phyloP scores from a whole-genome alignment of 2,888 invertebrate genomes.

The Abscondita cerata region DNA sequence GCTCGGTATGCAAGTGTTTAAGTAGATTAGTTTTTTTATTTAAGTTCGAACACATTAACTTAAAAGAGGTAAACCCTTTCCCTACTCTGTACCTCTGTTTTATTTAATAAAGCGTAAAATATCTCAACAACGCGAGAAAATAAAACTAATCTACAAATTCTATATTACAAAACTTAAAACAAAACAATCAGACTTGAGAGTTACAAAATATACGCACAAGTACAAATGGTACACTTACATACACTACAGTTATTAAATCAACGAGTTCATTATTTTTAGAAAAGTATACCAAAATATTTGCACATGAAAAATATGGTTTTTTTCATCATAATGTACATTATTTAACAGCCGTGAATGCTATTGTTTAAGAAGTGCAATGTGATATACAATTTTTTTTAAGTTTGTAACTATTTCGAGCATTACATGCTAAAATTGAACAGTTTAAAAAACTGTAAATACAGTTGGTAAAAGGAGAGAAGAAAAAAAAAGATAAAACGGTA shows the following conservation, averaged over 20 bases:
- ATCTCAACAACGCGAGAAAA: too few species aligned
- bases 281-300: conserved; percentile 57
- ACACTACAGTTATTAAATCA: conserved; percentile 31
- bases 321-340: conserved; percentile 40
- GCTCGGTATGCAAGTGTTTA: too few species aligned
- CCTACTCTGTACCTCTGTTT: too few species aligned
- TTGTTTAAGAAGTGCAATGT: conserved; percentile 14
- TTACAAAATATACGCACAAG: conserved; percentile 52
- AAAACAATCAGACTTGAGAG: conserved; percentile 47
- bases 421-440: conserved; percentile 30
- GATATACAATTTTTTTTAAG: conserved; percentile 5
- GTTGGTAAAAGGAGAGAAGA: conserved; percentile 18
- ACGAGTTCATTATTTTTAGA: conserved; percentile 45
- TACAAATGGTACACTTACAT: conserved; percentile 39
- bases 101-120: too few species aligned
- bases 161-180: conserved; percentile 54
- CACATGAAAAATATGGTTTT: conserved; percentile 54
- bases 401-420: conserved; percentile 24
- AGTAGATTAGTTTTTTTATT: too few species aligned
- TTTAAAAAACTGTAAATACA: conserved; percentile 18
- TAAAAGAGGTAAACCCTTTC: too few species aligned
- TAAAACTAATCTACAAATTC: conserved; percentile 43
- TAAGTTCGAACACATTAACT: too few species aligned
- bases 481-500: conserved; percentile 14
- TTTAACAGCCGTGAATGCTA: conserved; percentile 44